A percentile compares a stretch with the other conserved stretches of the same genome.
Conservation (phyloP, 2,113 vertebrate species). For the Hucho hucho region DNA sequence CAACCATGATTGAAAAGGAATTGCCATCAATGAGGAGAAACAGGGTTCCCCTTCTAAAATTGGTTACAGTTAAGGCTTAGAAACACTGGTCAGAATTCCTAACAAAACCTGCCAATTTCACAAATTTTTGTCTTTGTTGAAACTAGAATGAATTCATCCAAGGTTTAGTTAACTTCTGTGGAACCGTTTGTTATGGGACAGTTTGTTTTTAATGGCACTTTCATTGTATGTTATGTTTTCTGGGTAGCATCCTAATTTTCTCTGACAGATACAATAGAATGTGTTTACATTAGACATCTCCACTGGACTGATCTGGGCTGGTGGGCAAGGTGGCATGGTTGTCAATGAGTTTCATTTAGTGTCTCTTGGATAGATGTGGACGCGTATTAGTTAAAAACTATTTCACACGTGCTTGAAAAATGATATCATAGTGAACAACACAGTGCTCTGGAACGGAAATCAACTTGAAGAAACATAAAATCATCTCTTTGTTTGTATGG, state of each 20-base stretch:
- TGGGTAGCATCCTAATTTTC: neutral
- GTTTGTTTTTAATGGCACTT: neutral
- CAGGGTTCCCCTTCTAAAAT: neutral
- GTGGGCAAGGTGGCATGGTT: neutral
- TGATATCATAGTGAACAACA: slow-evolving; percentile 32
- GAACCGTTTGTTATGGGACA: no score
- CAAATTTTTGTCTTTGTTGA: neutral
- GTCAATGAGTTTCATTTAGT: neutral
- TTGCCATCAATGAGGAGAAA: neutral
- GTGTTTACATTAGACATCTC: neutral
- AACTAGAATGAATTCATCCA: neutral
- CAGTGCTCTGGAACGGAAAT: slow-evolving; percentile 46
- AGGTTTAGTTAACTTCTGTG: neutral
- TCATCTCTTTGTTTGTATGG: slow-evolving; percentile 28
- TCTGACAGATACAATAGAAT: neutral
- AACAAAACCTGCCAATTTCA: no score
- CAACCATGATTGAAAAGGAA: neutral
- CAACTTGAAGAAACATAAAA: slow-evolving; percentile 34
- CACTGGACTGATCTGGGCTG: neutral
- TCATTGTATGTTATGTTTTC: neutral
- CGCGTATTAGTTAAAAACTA: neutral
- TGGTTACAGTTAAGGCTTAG: neutral
- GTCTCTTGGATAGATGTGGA: neutral
- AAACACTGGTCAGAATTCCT: neutral
- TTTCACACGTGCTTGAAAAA: slow-evolving; percentile 32